A percentile compares a stretch with the other conserved stretches of the same genome.
These are phyloP conservation scores for Autographa gamma DNA, from an alignment of 2,888 invertebrate species.

Conservation along the genomic window DNA sequence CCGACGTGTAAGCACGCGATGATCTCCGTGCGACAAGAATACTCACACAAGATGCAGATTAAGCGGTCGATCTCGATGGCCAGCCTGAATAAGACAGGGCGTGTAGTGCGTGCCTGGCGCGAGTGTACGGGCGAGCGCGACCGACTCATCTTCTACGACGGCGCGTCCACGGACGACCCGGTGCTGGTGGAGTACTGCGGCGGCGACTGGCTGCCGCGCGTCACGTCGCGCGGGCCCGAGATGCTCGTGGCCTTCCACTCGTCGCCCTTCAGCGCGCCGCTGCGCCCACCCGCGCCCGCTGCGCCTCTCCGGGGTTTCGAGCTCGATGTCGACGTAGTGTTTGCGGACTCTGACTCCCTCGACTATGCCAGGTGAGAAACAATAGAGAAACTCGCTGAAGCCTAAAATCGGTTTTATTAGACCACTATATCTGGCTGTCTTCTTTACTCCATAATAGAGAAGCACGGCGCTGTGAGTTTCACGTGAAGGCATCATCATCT, in stretches of 20 bases:
- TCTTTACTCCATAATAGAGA: slow-evolving; percentile 71
- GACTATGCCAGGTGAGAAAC: slow-evolving; percentile 91
- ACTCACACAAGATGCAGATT: slow-evolving; percentile 92
- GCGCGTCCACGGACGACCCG: slow-evolving; percentile 94
- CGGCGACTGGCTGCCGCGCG: slow-evolving; percentile 94
- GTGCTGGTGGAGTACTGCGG: slow-evolving; percentile 96
- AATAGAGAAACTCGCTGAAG: too few species aligned
- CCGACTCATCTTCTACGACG: slow-evolving; percentile 95
- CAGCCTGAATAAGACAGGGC: slow-evolving; percentile 92
- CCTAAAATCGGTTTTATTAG: neutral
- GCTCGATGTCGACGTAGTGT: slow-evolving; percentile 94
- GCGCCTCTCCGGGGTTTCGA: slow-evolving; percentile 94
- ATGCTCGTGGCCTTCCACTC: slow-evolving; percentile 97
- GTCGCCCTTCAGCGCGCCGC: slow-evolving; percentile 94
- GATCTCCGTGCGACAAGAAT: slow-evolving; percentile 95
- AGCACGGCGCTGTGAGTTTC: slow-evolving; percentile 91
- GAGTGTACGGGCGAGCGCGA: slow-evolving; percentile 95
- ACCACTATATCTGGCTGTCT: too few species aligned
- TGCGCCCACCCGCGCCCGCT: slow-evolving; percentile 89
- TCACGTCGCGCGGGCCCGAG: slow-evolving; percentile 92
- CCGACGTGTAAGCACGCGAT: slow-evolving; percentile 97
- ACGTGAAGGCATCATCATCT: slow-evolving; percentile 92
- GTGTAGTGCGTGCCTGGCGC: slow-evolving; percentile 93
- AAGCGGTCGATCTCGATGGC: slow-evolving; percentile 91
- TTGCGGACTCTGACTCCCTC: slow-evolving; percentile 95